Evolutionary conservation across 2,113 vertebrate genomes (phyloP).

Genomic region (Synodontis membranacea): DNA sequence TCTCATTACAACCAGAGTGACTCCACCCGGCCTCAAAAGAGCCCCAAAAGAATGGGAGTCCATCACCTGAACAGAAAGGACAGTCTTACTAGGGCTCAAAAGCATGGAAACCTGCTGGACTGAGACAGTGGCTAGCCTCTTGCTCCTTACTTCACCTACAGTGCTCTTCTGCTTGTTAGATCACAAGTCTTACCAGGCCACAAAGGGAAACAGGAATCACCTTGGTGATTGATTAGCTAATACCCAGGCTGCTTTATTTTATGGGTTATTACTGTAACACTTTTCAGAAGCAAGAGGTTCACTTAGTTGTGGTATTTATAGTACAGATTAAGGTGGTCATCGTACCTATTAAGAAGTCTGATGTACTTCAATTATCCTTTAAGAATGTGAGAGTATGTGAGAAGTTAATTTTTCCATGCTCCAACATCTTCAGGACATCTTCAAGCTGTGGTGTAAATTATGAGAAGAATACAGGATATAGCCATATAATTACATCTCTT

Average conservation of each 20-base stretch:
- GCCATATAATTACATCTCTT: conserved; percentile 46
- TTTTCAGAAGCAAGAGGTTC: conserved; percentile 24
- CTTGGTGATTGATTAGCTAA: conserved; percentile 3
- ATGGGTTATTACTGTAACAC: conserved; percentile 32
- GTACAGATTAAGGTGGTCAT: background rate
- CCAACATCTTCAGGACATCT: conserved; percentile 25
- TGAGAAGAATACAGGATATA: conserved; percentile 48
- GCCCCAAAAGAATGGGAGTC: conserved; percentile 95
- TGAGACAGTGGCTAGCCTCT: conserved; percentile 61
- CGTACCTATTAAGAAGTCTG: conserved; percentile 2
- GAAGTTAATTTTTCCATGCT: background rate
- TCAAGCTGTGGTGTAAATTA: conserved; percentile 17
- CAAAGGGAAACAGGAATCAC: conserved; percentile 10
- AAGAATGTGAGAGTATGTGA: conserved; percentile 26
- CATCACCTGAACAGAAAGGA: conserved; percentile 96
- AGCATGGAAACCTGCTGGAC: conserved; percentile 92
- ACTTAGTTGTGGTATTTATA: conserved; percentile 28
- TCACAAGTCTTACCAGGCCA: conserved; percentile 37
- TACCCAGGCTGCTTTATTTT: conserved; percentile 30
- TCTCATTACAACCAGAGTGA: conserved; percentile 21
- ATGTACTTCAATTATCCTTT: conserved; percentile 23
- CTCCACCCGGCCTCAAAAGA: conserved; percentile 79
- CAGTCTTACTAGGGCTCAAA: conserved; percentile 93
- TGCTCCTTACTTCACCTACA: conserved; percentile 29
- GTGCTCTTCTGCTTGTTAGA: conserved; percentile 50